These are phyloP conservation scores for Gobiocypris rarus DNA, from an alignment of 2,113 vertebrate species.

Conservation along the genomic window DNA sequence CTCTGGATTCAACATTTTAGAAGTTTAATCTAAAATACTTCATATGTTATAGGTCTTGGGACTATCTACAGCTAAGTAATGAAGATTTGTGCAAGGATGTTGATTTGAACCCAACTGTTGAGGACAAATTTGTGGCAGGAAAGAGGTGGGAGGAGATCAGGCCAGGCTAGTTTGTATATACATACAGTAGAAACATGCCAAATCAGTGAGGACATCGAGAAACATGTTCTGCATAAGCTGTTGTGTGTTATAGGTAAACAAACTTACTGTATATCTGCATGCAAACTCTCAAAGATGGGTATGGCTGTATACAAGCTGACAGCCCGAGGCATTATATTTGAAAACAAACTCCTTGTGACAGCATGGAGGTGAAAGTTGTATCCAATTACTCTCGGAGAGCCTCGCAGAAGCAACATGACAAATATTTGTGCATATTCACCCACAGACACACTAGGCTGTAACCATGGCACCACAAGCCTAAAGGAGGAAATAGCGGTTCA, in stretches of 20 bases:
- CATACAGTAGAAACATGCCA: background rate
- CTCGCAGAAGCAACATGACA: constrained; percentile 14
- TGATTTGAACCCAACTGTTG: background rate
- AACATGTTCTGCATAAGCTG: background rate
- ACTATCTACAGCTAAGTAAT: background rate
- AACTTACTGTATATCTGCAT: constrained; percentile 14
- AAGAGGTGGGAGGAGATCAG: background rate
- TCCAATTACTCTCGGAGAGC: constrained; percentile 37
- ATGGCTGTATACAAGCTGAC: background rate
- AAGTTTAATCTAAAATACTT: constrained; percentile 9
- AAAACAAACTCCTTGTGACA: constrained; percentile 38
- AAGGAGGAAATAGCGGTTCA: too few relatives aligned
- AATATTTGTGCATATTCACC: constrained; percentile 22
- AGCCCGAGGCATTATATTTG: constrained; percentile 7
- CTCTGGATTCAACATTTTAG: background rate
- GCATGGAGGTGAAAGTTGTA: constrained; percentile 18
- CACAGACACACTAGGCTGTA: constrained; percentile 2
- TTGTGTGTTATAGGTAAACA: constrained; percentile 1
- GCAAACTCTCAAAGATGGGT: background rate
- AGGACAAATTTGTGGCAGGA: background rate
- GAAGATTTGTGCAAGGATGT: background rate
- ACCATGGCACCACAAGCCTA: constrained; percentile 29
- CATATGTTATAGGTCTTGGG: background rate
- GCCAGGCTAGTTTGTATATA: background rate
- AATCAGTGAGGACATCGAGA: background rate